These are phyloP conservation scores for Etheostoma nigrum DNA, from an alignment of 2,797 vertebrate species.

Conservation along the genomic window DNA sequence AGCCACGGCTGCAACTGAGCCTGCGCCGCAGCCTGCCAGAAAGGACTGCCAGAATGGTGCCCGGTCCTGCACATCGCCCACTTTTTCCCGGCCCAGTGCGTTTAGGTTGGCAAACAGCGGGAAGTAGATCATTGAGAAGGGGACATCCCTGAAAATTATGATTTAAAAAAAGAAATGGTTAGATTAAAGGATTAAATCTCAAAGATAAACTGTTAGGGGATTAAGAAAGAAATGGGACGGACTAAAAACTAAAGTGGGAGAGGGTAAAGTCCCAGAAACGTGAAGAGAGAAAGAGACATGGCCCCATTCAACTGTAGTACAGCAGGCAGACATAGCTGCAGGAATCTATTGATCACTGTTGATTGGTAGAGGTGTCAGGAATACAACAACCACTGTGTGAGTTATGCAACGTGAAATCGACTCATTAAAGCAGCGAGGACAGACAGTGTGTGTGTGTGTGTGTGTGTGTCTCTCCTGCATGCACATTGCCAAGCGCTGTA, in stretches of 20 bases:
- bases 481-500: too few species aligned
- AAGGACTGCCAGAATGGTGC: constrained; percentile 88
- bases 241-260: background rate
- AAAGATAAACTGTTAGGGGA: background rate
- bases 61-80: constrained; percentile 62
- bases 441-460: too few species aligned
- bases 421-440: constrained; percentile 13
- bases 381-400: background rate
- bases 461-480: too few species aligned
- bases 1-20: constrained; percentile 87
- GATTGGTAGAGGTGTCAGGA: constrained; percentile 45
- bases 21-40: constrained; percentile 81
- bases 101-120: constrained; percentile 90
- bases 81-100: constrained; percentile 74
- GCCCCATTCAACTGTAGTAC: constrained; percentile 29
- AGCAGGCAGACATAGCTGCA: constrained; percentile 67
- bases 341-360: constrained; percentile 63
- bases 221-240: background rate
- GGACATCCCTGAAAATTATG: constrained; percentile 80
- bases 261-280: background rate
- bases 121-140: constrained; percentile 92
- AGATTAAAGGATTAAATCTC: constrained; percentile 1
- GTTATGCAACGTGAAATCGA: constrained; percentile 53
- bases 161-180: background rate
- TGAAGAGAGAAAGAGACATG: constrained; percentile 12